phyloP scores from a whole-genome alignment of 1,140 invertebrate genomes.

The Harpegnathos saltator region DNA sequence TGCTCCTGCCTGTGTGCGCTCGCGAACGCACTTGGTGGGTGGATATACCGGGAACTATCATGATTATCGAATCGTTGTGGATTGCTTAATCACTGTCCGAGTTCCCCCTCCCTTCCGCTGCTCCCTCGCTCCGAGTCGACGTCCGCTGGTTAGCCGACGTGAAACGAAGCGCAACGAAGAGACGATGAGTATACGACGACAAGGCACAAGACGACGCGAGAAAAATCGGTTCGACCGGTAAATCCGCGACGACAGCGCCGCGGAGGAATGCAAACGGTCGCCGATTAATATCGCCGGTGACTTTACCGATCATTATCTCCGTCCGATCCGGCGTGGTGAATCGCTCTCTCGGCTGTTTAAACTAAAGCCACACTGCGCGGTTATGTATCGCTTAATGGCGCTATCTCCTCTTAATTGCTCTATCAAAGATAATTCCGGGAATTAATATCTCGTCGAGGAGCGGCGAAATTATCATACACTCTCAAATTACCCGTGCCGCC shows the following conservation, averaged over 20 bases:
- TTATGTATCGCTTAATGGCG: neutral
- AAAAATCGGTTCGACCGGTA: neutral
- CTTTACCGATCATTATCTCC: slow-evolving; percentile 21
- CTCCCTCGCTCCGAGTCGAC: neutral
- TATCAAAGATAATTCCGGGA: slow-evolving; percentile 41
- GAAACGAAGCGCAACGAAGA: neutral
- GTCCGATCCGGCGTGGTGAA: neutral
- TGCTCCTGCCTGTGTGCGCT: neutral
- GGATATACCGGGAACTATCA: neutral
- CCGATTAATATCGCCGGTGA: slow-evolving; percentile 12
- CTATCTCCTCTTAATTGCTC: slow-evolving; percentile 35
- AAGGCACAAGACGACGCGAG: neutral
- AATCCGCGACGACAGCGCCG: neutral
- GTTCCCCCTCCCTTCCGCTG: neutral
- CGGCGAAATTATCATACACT: slow-evolving; percentile 27
- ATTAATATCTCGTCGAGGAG: slow-evolving; percentile 34
- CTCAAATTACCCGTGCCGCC: neutral
- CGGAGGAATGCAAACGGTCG: neutral
- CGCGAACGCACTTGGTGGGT: neutral
- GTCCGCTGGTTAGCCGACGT: no score
- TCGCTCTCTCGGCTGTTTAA: neutral
- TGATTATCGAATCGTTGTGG: neutral
- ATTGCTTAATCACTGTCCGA: neutral
- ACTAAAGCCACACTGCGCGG: slow-evolving; percentile 11
- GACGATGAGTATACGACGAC: no score